phyloP scores from a whole-genome alignment of 2,888 invertebrate species.

The Meghimatium bilineatum region DNA sequence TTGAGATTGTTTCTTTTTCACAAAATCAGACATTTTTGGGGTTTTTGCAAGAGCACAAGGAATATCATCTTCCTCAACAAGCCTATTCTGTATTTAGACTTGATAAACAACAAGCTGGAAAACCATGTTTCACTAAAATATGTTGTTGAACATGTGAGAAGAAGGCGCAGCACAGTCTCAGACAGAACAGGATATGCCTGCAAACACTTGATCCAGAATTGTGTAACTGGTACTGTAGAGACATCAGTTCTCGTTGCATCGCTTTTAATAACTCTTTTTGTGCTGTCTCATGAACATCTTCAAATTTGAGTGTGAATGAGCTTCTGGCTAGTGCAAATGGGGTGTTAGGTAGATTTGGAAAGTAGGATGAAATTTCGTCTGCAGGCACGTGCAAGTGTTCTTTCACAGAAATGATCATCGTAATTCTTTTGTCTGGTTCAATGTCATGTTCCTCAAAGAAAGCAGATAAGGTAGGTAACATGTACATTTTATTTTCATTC shows the following conservation, averaged over 20 bases:
- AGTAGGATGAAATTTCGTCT: no score
- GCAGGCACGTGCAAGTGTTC: no score
- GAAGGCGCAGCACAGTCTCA: slow-evolving; percentile 14
- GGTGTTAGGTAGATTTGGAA: no score
- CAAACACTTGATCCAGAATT: background rate
- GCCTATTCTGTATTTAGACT: background rate
- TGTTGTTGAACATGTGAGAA: slow-evolving; percentile 5
- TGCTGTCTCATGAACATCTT: background rate
- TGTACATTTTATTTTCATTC: no score
- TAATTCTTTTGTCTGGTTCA: no score
- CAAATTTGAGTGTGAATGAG: background rate
- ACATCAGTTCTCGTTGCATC: background rate
- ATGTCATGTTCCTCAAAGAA: no score
- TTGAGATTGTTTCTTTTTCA: background rate
- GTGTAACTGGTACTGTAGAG: background rate
- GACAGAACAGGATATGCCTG: slow-evolving; percentile 13
- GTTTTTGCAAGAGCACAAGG: slow-evolving; percentile 4
- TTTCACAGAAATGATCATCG: no score
- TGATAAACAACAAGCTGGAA: background rate
- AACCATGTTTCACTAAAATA: background rate
- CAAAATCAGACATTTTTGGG: background rate
- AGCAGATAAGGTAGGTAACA: no score
- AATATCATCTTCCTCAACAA: background rate
- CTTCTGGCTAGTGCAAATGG: no score
- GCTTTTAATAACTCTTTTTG: background rate